These are phyloP conservation scores for Colius striatus DNA, from an alignment of 2,113 vertebrate genomes.

Conservation along the genomic window DNA sequence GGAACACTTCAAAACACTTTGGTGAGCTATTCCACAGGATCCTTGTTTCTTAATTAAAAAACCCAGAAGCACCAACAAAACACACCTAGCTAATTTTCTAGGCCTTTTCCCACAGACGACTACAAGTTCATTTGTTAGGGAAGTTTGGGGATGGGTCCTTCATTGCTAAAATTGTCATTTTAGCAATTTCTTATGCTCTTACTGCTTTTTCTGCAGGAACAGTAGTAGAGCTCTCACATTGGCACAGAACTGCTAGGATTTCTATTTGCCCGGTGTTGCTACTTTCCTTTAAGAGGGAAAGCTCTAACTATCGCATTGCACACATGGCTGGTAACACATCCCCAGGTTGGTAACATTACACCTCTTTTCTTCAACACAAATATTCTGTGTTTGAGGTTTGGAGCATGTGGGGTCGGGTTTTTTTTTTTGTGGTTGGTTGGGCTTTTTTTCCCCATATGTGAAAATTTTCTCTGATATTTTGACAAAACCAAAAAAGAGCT, in stretches of 20 bases:
- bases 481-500: not conserved
- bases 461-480: not conserved
- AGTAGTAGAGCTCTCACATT: rapidly evolving
- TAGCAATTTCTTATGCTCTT: not conserved
- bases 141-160: not conserved
- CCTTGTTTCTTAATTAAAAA: not conserved
- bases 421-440: not conserved
- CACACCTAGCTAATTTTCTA: not conserved
- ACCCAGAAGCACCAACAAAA: not conserved
- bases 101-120: not conserved
- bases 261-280: not conserved
- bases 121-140: not conserved
- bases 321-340: not conserved
- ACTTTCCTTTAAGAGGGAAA: not conserved
- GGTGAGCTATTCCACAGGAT: not conserved
- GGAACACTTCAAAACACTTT: not conserved
- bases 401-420: no score
- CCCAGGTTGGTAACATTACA: not conserved
- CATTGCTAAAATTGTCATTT: not conserved
- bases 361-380: not conserved
- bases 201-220: not conserved
- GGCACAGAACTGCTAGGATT: not conserved
- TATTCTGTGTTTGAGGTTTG: not conserved
- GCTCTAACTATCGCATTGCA: not conserved
- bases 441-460: not conserved